Base-by-base conservation (phyloP, 2,113 vertebrate genomes). In the Piprites chloris region DNA sequence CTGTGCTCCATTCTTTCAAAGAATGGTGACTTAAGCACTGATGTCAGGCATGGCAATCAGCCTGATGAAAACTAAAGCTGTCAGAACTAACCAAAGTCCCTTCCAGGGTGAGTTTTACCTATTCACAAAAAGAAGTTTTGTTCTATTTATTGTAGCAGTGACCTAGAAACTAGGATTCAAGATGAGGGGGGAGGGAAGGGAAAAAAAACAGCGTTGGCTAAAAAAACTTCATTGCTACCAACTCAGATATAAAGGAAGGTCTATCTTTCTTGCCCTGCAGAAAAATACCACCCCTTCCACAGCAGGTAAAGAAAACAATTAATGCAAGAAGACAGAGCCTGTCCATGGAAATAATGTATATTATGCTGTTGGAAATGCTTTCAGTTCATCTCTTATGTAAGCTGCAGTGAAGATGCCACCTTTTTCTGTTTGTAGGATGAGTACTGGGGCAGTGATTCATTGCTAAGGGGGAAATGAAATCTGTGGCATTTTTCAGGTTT, bases 311-410 rank as follows among this genome's bases (percentile, higher is more conserved):
- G 30, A 33, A 61, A 59, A 52, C 35, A 39, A 16, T 12, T 18
- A 62, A 1, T 8, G 37, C 28, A 75, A 13, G 33, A 42, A 42
- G 19, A 24, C 3, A 18, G 37, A 50, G 11, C 39, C 18, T 42
- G 23, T 5, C 39, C 14, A 1, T 16, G 11, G n/a, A 69, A 33
- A 4, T 5, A 9, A 0, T 16, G 20, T 12, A 10, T 7, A 1
- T 10, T 26, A 12, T 10, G 16, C 75, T 79, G 23, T 6, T 58
- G 8, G 23, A 37, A 59, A 59, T 39, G 32, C n/a, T 87, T 58
- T 39, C 9, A 30, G 59, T 69, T 35, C 20, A 19, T 32, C 35
- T 50, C 35, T 41, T 20, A 15, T 0, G 8, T 19, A 42, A 14
- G 28, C 3, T 78, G 20, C 7, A 4, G 1, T 32, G 20, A n/a